These are phyloP conservation scores for Empis stercorea DNA, from an alignment of 2,888 invertebrate genomes.

Conservation along the genomic window DNA sequence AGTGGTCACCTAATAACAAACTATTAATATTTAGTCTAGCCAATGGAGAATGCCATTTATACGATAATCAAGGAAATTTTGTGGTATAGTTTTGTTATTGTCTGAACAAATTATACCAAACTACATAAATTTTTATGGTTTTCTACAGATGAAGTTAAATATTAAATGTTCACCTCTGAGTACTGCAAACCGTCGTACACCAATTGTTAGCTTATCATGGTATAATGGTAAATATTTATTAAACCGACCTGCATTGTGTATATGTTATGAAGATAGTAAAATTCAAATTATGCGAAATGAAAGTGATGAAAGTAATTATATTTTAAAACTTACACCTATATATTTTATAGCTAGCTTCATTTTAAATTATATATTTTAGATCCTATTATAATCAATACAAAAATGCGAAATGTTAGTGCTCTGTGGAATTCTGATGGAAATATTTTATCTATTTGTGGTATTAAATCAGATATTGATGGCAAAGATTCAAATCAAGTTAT, in stretches of 20 bases:
- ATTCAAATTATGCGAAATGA: conserved; percentile 83
- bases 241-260: conserved; percentile 64
- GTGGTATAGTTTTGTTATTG: conserved; percentile 40
- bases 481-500: conserved; percentile 69
- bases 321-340: background rate
- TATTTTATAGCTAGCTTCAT: too few relatives aligned
- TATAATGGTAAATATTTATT: conserved; percentile 65
- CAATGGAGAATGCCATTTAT: conserved; percentile 87
- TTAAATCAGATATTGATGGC: conserved; percentile 32
- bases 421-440: conserved; percentile 91
- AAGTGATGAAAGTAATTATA: conserved; percentile 60
- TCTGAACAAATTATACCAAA: background rate
- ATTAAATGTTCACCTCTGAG: conserved; percentile 42
- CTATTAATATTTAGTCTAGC: conserved; percentile 77
- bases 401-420: conserved; percentile 66
- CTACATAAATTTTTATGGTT: background rate
- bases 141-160: conserved; percentile 59
- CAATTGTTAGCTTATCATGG: conserved; percentile 74
- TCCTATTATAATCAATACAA: conserved; percentile 70
- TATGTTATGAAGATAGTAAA: conserved; percentile 79
- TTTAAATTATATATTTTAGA: conserved; percentile 39
- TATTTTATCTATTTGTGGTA: conserved; percentile 76
- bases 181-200: conserved; percentile 40
- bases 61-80: conserved; percentile 83
- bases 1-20: conserved; percentile 94